Evolutionary conservation across 2,113 vertebrate species (phyloP).

Genomic region (Phrynosoma platyrhinos): DNA sequence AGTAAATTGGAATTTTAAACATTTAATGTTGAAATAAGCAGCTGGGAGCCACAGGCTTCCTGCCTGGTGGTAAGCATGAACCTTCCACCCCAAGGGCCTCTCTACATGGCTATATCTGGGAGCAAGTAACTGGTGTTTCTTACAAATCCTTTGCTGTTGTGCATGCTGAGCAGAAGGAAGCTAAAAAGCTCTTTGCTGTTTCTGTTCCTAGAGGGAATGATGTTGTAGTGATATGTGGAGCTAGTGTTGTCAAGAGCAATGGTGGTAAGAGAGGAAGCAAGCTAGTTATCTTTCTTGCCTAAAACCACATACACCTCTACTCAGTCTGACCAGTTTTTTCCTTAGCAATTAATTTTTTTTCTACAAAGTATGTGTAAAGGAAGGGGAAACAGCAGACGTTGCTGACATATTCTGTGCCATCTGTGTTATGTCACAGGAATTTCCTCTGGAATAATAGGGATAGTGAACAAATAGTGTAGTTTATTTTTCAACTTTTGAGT

Average conservation of each 20-base stretch:
- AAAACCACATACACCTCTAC: background rate
- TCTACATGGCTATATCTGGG: background rate
- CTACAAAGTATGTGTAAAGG: background rate
- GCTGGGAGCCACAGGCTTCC: background rate
- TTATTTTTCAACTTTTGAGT: too few relatives aligned
- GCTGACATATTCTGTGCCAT: background rate
- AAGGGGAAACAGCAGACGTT: background rate
- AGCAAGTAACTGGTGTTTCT: background rate
- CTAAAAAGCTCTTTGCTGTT: background rate
- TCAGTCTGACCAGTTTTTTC: background rate
- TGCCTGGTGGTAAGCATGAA: background rate
- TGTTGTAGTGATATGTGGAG: background rate
- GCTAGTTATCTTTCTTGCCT: background rate
- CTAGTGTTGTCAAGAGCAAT: background rate
- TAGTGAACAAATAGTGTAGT: too few relatives aligned
- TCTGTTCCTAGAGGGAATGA: background rate
- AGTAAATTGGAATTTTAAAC: conserved; percentile 28
- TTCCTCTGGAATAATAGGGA: background rate
- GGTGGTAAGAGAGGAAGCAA: background rate
- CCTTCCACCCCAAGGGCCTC: background rate
- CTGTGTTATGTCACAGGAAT: background rate
- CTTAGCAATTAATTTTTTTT: background rate
- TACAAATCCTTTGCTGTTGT: background rate
- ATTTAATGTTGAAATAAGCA: conserved; percentile 18
- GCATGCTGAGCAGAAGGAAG: background rate